Evolutionary conservation across 2,888 invertebrate species (phyloP), one percentile per base, ranked within the genome.

Genomic region (Notodonta dromedarius): DNA sequence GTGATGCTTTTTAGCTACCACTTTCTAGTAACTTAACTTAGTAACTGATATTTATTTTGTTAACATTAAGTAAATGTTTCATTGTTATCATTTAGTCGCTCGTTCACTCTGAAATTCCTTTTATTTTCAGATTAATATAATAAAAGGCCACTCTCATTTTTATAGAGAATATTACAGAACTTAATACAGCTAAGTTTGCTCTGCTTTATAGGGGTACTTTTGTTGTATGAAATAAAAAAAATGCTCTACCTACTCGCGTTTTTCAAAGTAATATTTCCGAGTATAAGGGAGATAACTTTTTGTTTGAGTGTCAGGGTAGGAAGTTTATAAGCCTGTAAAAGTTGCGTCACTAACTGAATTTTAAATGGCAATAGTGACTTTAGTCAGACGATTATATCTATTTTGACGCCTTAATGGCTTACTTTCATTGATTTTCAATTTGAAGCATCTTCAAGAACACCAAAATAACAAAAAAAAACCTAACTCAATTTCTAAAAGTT

Each of bases 121-220:
- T 16, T 50, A 16, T 50, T 50, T 16, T 16, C 4, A 16, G 50
- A 11, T 14, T 50, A 50, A 50, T 50, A 16, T 50, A 53, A 35
- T 54, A 54, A 54, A 54, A 54, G 39, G 54, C 39, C 9, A 39
- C 39, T 54, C 39, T 13, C 39, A 12, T 14, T 54, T 54, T 54
- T 54, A 54, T 54, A 52, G 32, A 32, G 24, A 52, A 32, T 32
- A 52, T 24, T 52, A 39, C 39, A 32, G 39, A 39, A 53, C 39
- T n/a, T 24, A 24, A 24, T 54, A 39, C 54, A 52, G 12, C 54
- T 54, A 54, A n/a, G n/a, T 39, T 54, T 14, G 35, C n/a, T 54
- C 54, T 54, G n/a, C 4, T 54, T 54, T 54, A 54, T 54, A 54
- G n/a, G 14, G 54, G 54, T 14, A 54, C 54, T 54, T 54, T 39